Percentiles rank a stretch among this genome's conserved stretches.
phyloP scores from a whole-genome alignment of 2,888 invertebrate species.

The Troides aeacus region DNA sequence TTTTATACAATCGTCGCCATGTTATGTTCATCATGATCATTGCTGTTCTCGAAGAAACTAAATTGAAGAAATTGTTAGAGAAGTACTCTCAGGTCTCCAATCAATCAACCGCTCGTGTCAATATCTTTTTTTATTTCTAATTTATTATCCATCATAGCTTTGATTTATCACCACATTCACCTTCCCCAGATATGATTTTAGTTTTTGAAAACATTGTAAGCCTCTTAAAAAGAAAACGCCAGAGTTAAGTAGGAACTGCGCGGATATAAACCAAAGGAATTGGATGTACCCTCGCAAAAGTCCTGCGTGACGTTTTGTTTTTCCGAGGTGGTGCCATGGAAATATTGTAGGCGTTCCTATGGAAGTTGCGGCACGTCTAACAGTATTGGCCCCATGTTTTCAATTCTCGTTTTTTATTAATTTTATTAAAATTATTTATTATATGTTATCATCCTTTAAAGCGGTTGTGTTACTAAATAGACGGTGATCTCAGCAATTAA shows the following conservation, averaged over 20 bases:
- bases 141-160: not conserved
- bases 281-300: constrained; percentile 66
- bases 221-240: constrained; percentile 67
- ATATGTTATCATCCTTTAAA: constrained; percentile 55
- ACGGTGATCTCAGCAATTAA: constrained; percentile 53
- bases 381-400: constrained; percentile 62
- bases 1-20: constrained; percentile 22
- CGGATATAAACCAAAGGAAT: constrained; percentile 58
- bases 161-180: not conserved
- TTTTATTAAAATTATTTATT: constrained; percentile 57
- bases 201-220: constrained; percentile 59
- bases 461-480: constrained; percentile 62
- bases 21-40: constrained; percentile 16
- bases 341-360: constrained; percentile 65
- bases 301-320: constrained; percentile 62
- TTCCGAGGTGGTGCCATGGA: constrained; percentile 51
- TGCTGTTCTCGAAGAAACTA: constrained; percentile 22
- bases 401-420: constrained; percentile 52
- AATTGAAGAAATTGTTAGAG: constrained; percentile 22
- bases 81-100: constrained; percentile 5
- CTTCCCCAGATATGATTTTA: constrained; percentile 16
- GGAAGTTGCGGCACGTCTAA: constrained; percentile 75
- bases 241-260: constrained; percentile 52
- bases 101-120: constrained; percentile 20
- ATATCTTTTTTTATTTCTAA: not conserved